Base-by-base conservation (phyloP, 2,888 invertebrate genomes). In the Tetranychus piercei region DNA sequence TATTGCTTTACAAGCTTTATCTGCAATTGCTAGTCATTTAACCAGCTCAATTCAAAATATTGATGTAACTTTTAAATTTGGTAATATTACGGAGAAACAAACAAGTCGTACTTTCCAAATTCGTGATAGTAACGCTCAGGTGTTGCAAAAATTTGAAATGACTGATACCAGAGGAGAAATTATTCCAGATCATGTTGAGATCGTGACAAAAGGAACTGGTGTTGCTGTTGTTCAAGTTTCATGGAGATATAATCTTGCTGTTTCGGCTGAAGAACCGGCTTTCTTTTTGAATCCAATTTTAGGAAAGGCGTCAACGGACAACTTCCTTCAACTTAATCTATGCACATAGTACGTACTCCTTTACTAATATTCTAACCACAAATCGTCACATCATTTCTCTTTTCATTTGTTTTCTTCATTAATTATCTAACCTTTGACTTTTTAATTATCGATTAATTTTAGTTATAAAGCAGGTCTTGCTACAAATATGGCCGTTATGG, bases 401-500 rank as follows among this genome's bases (percentile, higher is more conserved):
- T 72, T 64, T 23, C 0, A 18, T 23, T 55, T 55, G 15, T 55
- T 55, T 15, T 15, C 55, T 55, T 55, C 55, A 15, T 73, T n/a
- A 64, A 64, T n/a, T 45, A 11, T 73, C 71, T 74, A 22, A 74
- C 18, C 34, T 34, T 34, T 34, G 34, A 34, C 11, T 18, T 34
- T 34, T 34, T 34, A 34, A 69, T n/a, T 72, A 5, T 72, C 55
- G 1, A 55, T 7, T 55, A 55, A 66, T 70, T 44, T 6, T 65
- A 79, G 79, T 44, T 78, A 77, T 72, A 78, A 77, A 74, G 79
- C 75, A 44, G 78, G 78, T 1, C 74, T 75, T n/a, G 55, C 87
- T 78, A 91, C 91, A 77, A 94, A 94, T 78, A 89, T 94, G 88
- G 90, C 92, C 15, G 89, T 94, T 0, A 89, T 94, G 86, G 92